Evolutionary conservation across 2,113 vertebrate species (phyloP), one percentile per base, ranked within the genome.

Genomic region (Pedetes capensis): DNA sequence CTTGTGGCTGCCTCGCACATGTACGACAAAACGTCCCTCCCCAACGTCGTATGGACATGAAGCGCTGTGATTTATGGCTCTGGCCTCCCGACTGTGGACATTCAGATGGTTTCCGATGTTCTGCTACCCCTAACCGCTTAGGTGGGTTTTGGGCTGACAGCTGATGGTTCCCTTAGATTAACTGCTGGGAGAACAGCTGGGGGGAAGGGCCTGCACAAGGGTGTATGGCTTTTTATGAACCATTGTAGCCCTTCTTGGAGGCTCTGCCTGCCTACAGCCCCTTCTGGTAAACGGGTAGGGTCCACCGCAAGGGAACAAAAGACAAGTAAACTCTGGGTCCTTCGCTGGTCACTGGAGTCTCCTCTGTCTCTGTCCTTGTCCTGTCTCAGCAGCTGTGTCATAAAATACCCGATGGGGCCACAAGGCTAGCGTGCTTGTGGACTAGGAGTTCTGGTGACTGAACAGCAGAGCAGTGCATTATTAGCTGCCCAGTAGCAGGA

Each of bases 21-120:
- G 8, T 16, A 0, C 0, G 0, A 5, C 1, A 59, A 63, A 14
- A n/a, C 6, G 11, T 29, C 29, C 0, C 59, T 64, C 23, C 51
- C 32, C 42, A 23, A 18, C 55, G 5, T 47, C 32, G 7, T 22
- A 47, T 47, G 13, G 27, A 44, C 29, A 2, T 0, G 3, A 37
- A 6, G 79, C 10, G 1, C 82, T 42, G 1, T 1, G 0, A 20
- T 18, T 44, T 37, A 51, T 0, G 10, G 8, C 17, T 44, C 3
- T 5, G 17, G 9, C 23, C 4, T 47, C 69, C 6, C 37, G 68
- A 3, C 29, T 75, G 12, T 87, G 78, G 53, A 29, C 17, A 2
- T 47, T 4, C 1, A 49, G 63, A 34, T 8, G 32, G 16, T 13
- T 57, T 25, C 69, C 7, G 6, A 44, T 42, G 18, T 51, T 63